Evolutionary conservation across 1,140 invertebrate species (phyloP).

Genomic region (Leguminivora glycinivorella): DNA sequence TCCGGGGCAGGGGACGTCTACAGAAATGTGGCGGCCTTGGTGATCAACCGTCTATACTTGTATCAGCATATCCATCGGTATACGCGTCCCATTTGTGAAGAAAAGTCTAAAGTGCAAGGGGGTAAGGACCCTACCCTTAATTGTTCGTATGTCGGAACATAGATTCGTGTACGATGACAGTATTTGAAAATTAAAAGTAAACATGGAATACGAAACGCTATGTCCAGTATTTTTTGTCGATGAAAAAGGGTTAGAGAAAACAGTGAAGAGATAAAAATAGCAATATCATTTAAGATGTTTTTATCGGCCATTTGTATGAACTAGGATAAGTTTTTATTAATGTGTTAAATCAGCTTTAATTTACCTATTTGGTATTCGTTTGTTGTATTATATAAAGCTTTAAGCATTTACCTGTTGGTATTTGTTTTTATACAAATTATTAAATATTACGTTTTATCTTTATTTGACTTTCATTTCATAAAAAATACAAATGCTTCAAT

Average conservation of each 20-base stretch:
- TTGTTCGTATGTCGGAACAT: no score
- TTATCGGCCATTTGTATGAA: background rate
- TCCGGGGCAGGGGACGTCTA: slow-evolving; percentile 56
- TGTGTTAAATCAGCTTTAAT: slow-evolving; percentile 46
- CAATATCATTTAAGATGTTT: background rate
- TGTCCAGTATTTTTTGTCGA: no score
- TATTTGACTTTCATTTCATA: slow-evolving; percentile 14
- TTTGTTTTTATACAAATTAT: slow-evolving; percentile 25
- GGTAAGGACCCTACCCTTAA: no score
- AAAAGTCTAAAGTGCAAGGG: no score
- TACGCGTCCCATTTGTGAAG: no score
- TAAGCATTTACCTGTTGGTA: slow-evolving; percentile 32
- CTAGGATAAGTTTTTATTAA: slow-evolving; percentile 8
- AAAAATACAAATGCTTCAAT: slow-evolving; percentile 28
- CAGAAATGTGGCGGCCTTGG: slow-evolving; percentile 72
- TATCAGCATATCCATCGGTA: no score
- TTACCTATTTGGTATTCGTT: slow-evolving; percentile 52
- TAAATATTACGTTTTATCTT: slow-evolving; percentile 27
- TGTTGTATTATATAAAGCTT: slow-evolving; percentile 36
- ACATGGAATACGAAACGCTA: no score
- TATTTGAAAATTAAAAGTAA: no score
- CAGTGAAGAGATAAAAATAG: background rate
- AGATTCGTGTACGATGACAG: no score
- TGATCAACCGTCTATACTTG: slow-evolving; percentile 35
- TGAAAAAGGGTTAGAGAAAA: background rate